A percentile compares a stretch with the other conserved stretches of the same genome.
phyloP scores from a whole-genome alignment of 2,888 invertebrate species.

The Cremastinae sp. region DNA sequence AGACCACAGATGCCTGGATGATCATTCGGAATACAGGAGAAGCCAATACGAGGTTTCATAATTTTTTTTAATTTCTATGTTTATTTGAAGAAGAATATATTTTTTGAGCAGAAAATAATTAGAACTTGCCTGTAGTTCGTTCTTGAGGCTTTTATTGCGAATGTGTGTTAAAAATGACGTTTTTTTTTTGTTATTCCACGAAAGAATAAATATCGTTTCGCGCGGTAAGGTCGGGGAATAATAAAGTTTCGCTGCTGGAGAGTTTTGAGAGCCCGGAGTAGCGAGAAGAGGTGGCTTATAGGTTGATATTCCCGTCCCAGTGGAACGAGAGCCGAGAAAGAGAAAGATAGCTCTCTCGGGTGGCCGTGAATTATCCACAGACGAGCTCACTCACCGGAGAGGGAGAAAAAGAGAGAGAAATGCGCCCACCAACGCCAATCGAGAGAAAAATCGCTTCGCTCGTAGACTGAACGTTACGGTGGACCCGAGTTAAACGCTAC shows the following conservation, averaged over 20 bases:
- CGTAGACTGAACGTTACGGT: conserved; percentile 31
- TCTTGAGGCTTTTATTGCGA: too few species aligned
- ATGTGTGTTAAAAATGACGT: too few species aligned
- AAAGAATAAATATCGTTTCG: conserved; percentile 35
- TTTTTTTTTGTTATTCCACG: conserved; percentile 25
- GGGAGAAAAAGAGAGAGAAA: conserved; percentile 24
- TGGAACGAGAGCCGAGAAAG: conserved; percentile 12
- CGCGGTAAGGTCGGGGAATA: conserved; percentile 13
- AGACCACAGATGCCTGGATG: not conserved
- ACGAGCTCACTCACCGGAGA: conserved; percentile 11
- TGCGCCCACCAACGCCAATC: conserved; percentile 38
- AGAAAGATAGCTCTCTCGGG: conserved; percentile 50
- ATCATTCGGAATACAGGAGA: not conserved
- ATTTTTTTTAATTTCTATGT: too few species aligned
- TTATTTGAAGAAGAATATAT: not conserved
- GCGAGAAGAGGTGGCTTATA: conserved; percentile 42
- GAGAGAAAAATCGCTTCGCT: conserved; percentile 42
- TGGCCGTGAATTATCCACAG: conserved; percentile 63
- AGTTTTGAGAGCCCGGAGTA: conserved; percentile 11
- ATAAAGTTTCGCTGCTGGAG: conserved; percentile 24
- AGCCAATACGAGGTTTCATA: not conserved
- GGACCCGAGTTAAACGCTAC: conserved; percentile 52
- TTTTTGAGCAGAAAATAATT: too few species aligned
- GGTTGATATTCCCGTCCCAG: conserved; percentile 38
- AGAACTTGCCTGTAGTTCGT: too few species aligned